Evolutionary conservation across 2,888 invertebrate species (phyloP), one percentile per base, ranked within the genome.

Genomic region (Tetanocera ferruginea): DNA sequence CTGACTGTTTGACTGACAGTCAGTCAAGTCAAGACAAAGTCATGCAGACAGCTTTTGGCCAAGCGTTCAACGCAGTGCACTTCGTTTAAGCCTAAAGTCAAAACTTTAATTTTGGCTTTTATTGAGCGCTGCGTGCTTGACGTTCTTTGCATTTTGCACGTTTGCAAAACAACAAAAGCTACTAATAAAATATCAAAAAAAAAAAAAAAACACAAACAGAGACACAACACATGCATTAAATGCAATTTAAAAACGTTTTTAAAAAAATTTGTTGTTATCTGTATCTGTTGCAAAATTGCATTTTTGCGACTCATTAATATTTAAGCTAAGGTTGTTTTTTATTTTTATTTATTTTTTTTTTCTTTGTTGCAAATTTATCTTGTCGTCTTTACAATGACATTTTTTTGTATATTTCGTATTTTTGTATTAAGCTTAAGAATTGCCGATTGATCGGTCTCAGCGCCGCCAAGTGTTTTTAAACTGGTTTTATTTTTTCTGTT

Each of bases 21-120:
- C 55, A 55, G 23, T 55, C 55, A 55, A 55, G 55, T 55, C 55
- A 55, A 55, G 19, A 23, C 23, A 55, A 55, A 55, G n/a, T 19
- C 17, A 55, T 23, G n/a, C n/a, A 55, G 23, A 55, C 23, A 43
- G 43, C 14, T 43, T 43, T 43, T 43, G 43, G 11, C 11, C 43
- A 43, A 11, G 43, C 43, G 37, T 37, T 37, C 37, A 37, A 37
- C 37, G 43, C 2, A 11, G 14, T 11, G 43, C 43, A 43, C 1
- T 6, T 43, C 43, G 14, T 11, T 43, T 11, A 43, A 43, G 43
- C 11, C 19, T 37, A 34, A 34, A 31, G 64, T 64, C 64, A 34
- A 64, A 64, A 64, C 34, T 64, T 31, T 64, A 64, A n/a, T 64
- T 64, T 64, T 64, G 64, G 64, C 64, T 64, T 64, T 64, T 64